Evolutionary conservation across 2,797 vertebrate species (phyloP), one percentile per base, ranked within the genome.

Genomic region (Karalla daura): DNA sequence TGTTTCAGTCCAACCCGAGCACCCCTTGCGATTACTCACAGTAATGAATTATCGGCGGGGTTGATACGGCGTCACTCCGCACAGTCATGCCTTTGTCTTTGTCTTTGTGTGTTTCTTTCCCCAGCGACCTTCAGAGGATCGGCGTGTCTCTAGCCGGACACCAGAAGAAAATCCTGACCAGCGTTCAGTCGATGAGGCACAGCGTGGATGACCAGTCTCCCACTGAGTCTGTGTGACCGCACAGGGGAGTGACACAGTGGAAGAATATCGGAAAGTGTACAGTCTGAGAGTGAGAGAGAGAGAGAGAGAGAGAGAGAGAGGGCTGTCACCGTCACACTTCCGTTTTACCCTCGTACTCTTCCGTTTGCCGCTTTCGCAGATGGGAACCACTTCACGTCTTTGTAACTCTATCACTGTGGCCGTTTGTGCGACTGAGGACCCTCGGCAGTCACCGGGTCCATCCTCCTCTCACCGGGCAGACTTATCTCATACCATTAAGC

Each of bases 151-250:
- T 99, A 74, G 97, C 96, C 10, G 97, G 98, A 80, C 98, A 99
- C 89, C 98, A 99, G 93, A 99, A 99, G 94, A 99, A 99, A 91
- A 98, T 99, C 78, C 92, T 99, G 83, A 98, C 96, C 91, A 97
- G 97, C 13, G 94, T 98, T 30, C 95, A 98, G 89, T 95, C 95
- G 5, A 97, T 98, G 95, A 95, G 94, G 86, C 93, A 93, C 78
- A 95, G 95, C 83, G 88, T 91, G 72, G 96, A 93, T 85, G 96
- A 94, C 88, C 96, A 96, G 89, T 96, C 96, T 59, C 95, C 96
- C 0, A 96, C 95, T 7, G 94, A 96, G n/a, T 96, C 96, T 63
- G 95, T 96, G 74, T 98, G 93, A 94, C 76, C 37, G 12, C 24
- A 32, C 45, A 6, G 37, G 37, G 50, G 43, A 51, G 32, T 4